phyloP scores from a whole-genome alignment of 2,888 invertebrate species.

The Crossocerus cetratus region DNA sequence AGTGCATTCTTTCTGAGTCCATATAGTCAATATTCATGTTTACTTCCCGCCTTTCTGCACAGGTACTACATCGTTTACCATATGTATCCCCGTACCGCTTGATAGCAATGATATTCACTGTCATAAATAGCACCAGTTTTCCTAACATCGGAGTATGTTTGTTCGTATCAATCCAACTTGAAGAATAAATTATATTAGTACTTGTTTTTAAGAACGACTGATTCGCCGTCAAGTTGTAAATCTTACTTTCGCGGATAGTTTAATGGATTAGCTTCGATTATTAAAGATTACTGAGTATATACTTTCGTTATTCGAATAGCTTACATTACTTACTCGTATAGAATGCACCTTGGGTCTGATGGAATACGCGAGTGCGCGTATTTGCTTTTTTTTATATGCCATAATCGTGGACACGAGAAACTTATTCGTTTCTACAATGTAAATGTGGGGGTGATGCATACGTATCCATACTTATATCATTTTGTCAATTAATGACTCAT shows the following conservation, averaged over 20 bases:
- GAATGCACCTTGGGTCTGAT: constrained; percentile 28
- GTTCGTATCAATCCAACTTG: too few species aligned
- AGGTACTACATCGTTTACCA: too few species aligned
- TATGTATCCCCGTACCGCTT: too few species aligned
- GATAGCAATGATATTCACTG: too few species aligned
- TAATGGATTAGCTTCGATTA: constrained; percentile 21
- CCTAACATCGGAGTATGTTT: constrained; percentile 12
- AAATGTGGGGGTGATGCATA: background rate
- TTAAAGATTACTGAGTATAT: constrained; percentile 12
- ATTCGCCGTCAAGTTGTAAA: constrained; percentile 41
- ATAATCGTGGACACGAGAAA: too few species aligned
- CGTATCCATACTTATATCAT: background rate
- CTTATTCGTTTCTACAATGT: background rate
- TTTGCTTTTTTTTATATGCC: constrained; percentile 4
- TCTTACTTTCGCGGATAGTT: constrained; percentile 34
- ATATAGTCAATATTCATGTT: too few species aligned
- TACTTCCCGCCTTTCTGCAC: too few species aligned
- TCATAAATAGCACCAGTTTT: too few species aligned
- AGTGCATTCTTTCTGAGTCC: background rate
- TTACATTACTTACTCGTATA: constrained; percentile 13
- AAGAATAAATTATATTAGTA: constrained; percentile 16
- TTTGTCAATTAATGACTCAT: background rate
- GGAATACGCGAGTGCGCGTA: constrained; percentile 9
- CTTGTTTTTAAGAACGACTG: constrained; percentile 29
- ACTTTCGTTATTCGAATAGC: constrained; percentile 21